Base-by-base conservation (phyloP, 2,888 invertebrate species). In the Tanytarsus gracilentus region DNA sequence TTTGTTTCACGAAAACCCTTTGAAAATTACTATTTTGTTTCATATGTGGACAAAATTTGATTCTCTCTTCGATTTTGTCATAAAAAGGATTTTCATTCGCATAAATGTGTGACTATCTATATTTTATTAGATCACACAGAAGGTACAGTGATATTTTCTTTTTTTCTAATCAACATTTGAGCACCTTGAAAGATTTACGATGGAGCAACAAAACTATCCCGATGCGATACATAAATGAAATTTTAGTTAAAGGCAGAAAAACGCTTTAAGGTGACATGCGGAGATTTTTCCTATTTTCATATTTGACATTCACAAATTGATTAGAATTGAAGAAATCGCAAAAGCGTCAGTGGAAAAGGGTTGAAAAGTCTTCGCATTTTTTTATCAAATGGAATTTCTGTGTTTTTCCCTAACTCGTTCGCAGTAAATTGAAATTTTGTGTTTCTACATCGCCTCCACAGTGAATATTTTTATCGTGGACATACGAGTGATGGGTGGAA, bases 101-200 rank as follows among this genome's bases (percentile, higher is more conserved):
- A 39, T 29, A 9, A 29, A 29, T 29, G 5, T 29, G 9, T 29
- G 9, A 33, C n/a, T n/a, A 5, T 11, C 9, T 33, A 33, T 9
- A 5, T 11, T 11, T 33, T 4, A 4, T 5, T 4, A 33, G n/a
- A 33, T 4, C n/a, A 33, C 6, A 33, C 9, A 33, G 29, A 5
- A 5, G 9, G 11, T 11, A 30, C 9, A 30, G 33, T 30, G 4
- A n/a, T 11, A 3, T 2, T n/a, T 30, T 3, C 3, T 3, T 5
- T 44, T 44, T 44, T 11, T 56, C 56, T 56, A 56, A 56, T 56
- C 56, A 56, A 56, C 56, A 56, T 56, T 44, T 56, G 40, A 56
- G 56, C 56, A 56, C 56, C 56, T 56, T 56, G 40, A 56, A 52
- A 36, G 44, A 18, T 44, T 44, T 44, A 44, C 23, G 44, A 44